A percentile compares a stretch with the other conserved stretches of the same genome.
These are phyloP conservation scores for Saccopteryx bilineata DNA, from an alignment of 2,113 vertebrate genomes.

Conservation along the genomic window DNA sequence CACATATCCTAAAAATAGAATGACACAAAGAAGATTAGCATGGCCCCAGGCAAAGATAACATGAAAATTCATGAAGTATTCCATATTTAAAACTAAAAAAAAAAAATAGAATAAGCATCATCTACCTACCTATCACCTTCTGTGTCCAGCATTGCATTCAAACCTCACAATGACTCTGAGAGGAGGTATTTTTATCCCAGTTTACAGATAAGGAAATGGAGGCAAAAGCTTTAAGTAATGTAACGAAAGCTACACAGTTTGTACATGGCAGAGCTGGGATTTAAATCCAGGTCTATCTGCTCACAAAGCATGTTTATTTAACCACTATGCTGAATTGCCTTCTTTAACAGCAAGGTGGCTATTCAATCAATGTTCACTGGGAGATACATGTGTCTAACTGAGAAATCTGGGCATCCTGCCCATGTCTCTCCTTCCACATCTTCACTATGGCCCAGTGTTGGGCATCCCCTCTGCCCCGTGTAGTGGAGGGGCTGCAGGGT, in stretches of 20 bases:
- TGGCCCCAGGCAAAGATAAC: neutral
- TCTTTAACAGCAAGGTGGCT: neutral
- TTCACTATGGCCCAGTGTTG: neutral
- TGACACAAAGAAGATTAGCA: neutral
- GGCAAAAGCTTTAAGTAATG: neutral
- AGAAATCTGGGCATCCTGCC: neutral
- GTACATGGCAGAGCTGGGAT: conserved; percentile 15
- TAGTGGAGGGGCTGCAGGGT: neutral
- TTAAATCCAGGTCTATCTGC: conserved; percentile 5
- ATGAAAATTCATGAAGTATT: neutral
- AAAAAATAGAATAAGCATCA: neutral
- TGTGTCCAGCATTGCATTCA: neutral
- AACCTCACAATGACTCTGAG: neutral
- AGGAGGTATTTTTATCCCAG: neutral
- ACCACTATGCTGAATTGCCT: neutral
- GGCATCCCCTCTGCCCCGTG: neutral
- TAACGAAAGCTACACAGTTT: conserved; percentile 6
- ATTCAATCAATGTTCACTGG: neutral
- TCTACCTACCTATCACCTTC: neutral
- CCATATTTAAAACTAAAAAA: neutral
- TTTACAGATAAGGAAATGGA: conserved; percentile 44
- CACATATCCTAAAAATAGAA: neutral
- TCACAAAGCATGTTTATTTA: conserved; percentile 39
- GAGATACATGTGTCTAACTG: neutral
- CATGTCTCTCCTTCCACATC: neutral